Conservation (phyloP, 2,888 invertebrate species). For the Macrosiphum euphorbiae region DNA sequence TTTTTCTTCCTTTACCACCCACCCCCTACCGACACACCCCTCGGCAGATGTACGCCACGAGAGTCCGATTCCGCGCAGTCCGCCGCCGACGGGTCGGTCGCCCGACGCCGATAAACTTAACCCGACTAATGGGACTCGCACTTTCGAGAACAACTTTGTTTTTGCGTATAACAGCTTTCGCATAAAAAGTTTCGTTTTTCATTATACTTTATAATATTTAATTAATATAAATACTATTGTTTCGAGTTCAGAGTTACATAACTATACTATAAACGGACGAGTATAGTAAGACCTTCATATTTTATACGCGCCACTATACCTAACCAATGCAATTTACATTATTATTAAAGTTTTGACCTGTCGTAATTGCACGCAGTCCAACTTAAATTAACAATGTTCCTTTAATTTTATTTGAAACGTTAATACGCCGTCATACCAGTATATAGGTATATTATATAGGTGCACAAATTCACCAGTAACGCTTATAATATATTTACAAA, state of each 20-base stretch:
- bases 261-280: not conserved
- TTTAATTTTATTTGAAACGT: not conserved
- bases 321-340: conserved; percentile 22
- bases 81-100: not conserved
- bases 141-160: conserved; percentile 31
- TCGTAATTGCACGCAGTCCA: not conserved
- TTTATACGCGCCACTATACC: not conserved
- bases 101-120: not conserved
- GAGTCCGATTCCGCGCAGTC: not conserved
- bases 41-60: not conserved
- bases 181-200: conserved; percentile 30
- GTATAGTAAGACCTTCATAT: conserved; percentile 5
- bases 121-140: conserved; percentile 38
- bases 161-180: conserved; percentile 16
- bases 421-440: not conserved
- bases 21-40: not conserved
- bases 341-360: conserved; percentile 25
- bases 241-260: not conserved
- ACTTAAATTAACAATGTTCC: conserved; percentile 13
- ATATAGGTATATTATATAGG: not conserved
- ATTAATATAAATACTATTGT: conserved; percentile 40
- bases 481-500: not conserved
- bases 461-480: not conserved
- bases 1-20: not conserved
- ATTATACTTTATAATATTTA: conserved; percentile 6